Percentiles rank a stretch among this genome's conserved stretches.
Evolutionary conservation across 1,140 invertebrate genomes (phyloP).

Genomic region (Caerostris darwini): DNA sequence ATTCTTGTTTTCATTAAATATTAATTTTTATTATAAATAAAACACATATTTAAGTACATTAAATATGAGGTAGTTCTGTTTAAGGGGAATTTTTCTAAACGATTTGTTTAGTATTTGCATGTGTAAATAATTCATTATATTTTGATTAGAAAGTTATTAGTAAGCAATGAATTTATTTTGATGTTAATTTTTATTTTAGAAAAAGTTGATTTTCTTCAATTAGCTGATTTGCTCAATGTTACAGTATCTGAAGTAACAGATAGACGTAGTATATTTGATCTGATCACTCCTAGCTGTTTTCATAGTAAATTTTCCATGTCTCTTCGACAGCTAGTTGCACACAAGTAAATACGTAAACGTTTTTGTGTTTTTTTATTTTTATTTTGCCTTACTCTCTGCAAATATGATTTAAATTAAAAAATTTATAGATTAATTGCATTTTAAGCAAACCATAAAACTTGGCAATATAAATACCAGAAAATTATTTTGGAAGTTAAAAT

Average conservation of each 20-base stretch:
- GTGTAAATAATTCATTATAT: background rate
- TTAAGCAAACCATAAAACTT: no score
- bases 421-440: no score
- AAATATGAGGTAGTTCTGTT: background rate
- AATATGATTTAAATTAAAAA: no score
- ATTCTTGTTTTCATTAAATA: background rate
- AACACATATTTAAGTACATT: background rate
- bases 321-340: constrained; percentile 81
- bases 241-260: constrained; percentile 83
- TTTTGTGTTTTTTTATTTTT: background rate
- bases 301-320: constrained; percentile 81
- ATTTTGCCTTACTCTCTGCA: background rate
- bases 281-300: constrained; percentile 80
- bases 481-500: no score
- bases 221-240: constrained; percentile 83
- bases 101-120: background rate
- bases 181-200: constrained; percentile 78
- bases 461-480: no score
- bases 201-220: constrained; percentile 82
- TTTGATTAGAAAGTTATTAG: background rate
- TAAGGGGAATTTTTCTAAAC: background rate
- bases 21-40: background rate
- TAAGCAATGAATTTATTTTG: background rate
- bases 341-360: constrained; percentile 80
- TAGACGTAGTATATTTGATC: constrained; percentile 81